Evolutionary conservation across 2,797 vertebrate species (phyloP).

Genomic region (Acanthurus tractus): DNA sequence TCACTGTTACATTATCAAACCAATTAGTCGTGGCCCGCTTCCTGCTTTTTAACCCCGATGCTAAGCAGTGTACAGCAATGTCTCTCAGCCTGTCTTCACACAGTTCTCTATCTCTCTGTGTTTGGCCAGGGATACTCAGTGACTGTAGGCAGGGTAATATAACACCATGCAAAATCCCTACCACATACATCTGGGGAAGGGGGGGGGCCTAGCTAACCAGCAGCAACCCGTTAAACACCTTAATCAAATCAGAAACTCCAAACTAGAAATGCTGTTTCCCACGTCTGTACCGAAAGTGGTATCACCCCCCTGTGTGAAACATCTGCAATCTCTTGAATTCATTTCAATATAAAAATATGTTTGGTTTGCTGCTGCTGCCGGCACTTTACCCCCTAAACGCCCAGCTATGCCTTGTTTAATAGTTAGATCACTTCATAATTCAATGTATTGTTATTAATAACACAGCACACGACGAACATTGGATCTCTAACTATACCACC

Average conservation of each 20-base stretch:
- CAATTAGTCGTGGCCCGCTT: conserved; percentile 13
- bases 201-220: conserved; percentile 20
- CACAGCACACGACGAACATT: conserved; percentile 84
- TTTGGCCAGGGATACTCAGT: conserved; percentile 78
- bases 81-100: conserved; percentile 5
- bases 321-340: conserved; percentile 25
- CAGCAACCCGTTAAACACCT: conserved; percentile 54
- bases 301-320: conserved; percentile 16
- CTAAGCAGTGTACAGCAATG: background rate
- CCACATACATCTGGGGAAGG: conserved; percentile 58
- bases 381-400: conserved; percentile 35
- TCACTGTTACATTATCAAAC: conserved; percentile 58
- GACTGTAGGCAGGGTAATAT: conserved; percentile 70
- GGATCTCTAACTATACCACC: conserved; percentile 80
- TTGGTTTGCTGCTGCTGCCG: conserved; percentile 73
- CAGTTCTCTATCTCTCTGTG: conserved; percentile 24
- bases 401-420: conserved; percentile 77
- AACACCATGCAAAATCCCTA: conserved; percentile 84
- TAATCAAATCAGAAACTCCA: conserved; percentile 28
- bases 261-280: conserved; percentile 8
- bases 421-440: conserved; percentile 82
- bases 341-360: conserved; percentile 55
- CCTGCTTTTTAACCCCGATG: conserved; percentile 6
- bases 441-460: conserved; percentile 81
- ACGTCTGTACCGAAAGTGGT: background rate